Evolutionary conservation across 2,113 vertebrate genomes (phyloP), one percentile per base, ranked within the genome.

Genomic region (Dunckerocampus dactyliophorus): DNA sequence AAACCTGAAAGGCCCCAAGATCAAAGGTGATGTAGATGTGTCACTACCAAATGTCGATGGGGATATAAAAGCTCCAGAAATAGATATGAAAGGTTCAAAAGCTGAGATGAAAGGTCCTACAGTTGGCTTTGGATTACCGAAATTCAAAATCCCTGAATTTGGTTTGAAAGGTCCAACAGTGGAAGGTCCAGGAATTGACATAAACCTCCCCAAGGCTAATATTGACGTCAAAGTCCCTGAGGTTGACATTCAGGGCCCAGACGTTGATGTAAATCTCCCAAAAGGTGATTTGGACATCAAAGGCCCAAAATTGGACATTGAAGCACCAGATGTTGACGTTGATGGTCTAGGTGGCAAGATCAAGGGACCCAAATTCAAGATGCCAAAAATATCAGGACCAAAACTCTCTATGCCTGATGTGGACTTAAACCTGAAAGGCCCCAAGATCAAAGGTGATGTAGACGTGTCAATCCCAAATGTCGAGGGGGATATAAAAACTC

Each of bases 101-200:
- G 0, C 49, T 24, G 62, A 72, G 3, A 54, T 75, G 4, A n/a
- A 59, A 2, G 53, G 54, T 0, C n/a, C 10, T 0, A 34, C 14
- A 0, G 5, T 6, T 28, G 63, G 64, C 17, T 48, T 78, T 34
- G 63, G 62, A 55, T 63, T 74, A 59, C 75, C 70, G 0, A 91
- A 90, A 54, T 8, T 91, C 1, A 79, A 82, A 37, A 75, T 88
- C 79, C 89, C 90, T 0, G 80, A 87, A 0, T 67, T 91, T 4
- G 87, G 88, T 0, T 5, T 88, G 5, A 59, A 90, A 69, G 75
- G 39, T 5, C 83, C 87, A 0, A 88, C 87, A 11, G 0, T 88
- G 0, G 58, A 60, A 0, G 49, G 45, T 14, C 47, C 19, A 0
- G 6, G 52, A 0, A n/a, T 63, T 39, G 70, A 72, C 15, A 1